A percentile compares a stretch with the other conserved stretches of the same genome.
phyloP scores from a whole-genome alignment of 2,113 vertebrate species.

The Neolamprologus tretocephalus region DNA sequence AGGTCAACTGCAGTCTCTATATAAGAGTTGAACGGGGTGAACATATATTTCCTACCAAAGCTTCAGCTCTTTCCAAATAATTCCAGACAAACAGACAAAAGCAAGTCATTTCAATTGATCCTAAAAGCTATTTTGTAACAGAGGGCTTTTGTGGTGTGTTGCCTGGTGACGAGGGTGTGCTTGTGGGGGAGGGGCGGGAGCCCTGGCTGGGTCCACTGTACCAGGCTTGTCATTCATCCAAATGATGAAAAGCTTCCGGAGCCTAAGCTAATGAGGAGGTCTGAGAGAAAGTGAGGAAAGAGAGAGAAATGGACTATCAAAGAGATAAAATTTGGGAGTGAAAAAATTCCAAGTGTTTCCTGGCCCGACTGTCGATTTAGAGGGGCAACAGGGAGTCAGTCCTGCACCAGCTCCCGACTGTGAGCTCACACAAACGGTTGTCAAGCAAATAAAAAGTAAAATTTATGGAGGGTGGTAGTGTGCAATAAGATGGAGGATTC shows the following conservation, averaged over 20 bases:
- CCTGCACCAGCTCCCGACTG: constrained; percentile 58
- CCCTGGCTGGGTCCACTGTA: constrained; percentile 48
- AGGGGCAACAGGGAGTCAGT: constrained; percentile 51
- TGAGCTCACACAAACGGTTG: constrained; percentile 60
- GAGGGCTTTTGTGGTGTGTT: constrained; percentile 65
- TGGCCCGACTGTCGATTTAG: constrained; percentile 48
- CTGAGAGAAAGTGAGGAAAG: constrained; percentile 23
- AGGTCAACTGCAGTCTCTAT: constrained; percentile 46
- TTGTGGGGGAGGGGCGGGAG: constrained; percentile 46
- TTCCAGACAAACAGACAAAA: constrained; percentile 64
- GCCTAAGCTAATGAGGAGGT: constrained; percentile 66
- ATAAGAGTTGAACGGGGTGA: constrained; percentile 7
- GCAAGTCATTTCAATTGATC: constrained; percentile 63
- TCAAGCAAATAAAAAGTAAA: constrained; percentile 70
- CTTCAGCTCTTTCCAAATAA: constrained; percentile 67
- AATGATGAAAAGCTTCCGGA: constrained; percentile 77
- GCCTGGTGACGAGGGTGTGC: constrained; percentile 61
- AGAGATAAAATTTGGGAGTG: constrained; percentile 66
- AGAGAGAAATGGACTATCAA: constrained; percentile 41
- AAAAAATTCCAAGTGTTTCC: constrained; percentile 48
- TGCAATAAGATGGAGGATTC: constrained; percentile 32
- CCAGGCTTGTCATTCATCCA: constrained; percentile 62
- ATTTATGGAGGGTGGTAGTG: constrained; percentile 65
- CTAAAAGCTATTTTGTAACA: constrained; percentile 64
- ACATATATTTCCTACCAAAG: constrained; percentile 57